These are phyloP conservation scores for Drosophila stalkeri DNA, from an alignment of 2,888 invertebrate species.

Conservation along the genomic window DNA sequence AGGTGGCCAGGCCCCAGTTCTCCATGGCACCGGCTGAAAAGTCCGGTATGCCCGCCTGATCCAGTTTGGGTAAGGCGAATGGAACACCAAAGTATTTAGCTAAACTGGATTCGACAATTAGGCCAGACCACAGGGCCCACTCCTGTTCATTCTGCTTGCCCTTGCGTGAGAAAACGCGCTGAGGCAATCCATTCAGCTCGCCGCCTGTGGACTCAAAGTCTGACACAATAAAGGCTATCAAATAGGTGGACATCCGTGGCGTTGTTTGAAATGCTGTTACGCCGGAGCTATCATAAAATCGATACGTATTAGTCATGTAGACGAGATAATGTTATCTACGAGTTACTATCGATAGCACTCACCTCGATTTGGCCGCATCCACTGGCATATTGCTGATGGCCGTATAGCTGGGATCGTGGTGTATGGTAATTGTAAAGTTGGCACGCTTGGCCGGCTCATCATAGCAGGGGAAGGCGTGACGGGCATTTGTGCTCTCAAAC, in stretches of 20 bases:
- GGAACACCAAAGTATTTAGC: slow-evolving; percentile 90
- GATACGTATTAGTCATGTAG: background rate
- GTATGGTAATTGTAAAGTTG: slow-evolving; percentile 82
- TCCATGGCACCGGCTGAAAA: slow-evolving; percentile 96
- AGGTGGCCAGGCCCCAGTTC: slow-evolving; percentile 95
- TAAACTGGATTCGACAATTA: slow-evolving; percentile 89
- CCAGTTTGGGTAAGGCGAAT: slow-evolving; percentile 92
- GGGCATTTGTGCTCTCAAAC: slow-evolving; percentile 89
- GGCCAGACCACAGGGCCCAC: slow-evolving; percentile 91
- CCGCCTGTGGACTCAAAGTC: slow-evolving; percentile 85
- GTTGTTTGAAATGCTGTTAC: slow-evolving; percentile 85
- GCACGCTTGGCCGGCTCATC: slow-evolving; percentile 90
- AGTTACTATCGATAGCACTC: slow-evolving; percentile 11
- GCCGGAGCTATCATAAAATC: slow-evolving; percentile 29
- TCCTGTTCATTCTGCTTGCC: slow-evolving; percentile 85
- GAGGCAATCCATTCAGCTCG: slow-evolving; percentile 64
- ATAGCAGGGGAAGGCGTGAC: slow-evolving; percentile 91
- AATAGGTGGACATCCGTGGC: slow-evolving; percentile 90
- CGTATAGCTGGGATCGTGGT: slow-evolving; percentile 69
- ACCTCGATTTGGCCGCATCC: slow-evolving; percentile 42
- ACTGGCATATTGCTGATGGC: slow-evolving; percentile 86
- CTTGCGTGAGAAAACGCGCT: slow-evolving; percentile 81
- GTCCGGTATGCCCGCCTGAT: slow-evolving; percentile 94
- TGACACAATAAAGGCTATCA: slow-evolving; percentile 92
- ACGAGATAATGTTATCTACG: background rate